These are phyloP conservation scores for Orchestia grillus DNA, from an alignment of 1,140 invertebrate genomes.

Conservation along the genomic window DNA sequence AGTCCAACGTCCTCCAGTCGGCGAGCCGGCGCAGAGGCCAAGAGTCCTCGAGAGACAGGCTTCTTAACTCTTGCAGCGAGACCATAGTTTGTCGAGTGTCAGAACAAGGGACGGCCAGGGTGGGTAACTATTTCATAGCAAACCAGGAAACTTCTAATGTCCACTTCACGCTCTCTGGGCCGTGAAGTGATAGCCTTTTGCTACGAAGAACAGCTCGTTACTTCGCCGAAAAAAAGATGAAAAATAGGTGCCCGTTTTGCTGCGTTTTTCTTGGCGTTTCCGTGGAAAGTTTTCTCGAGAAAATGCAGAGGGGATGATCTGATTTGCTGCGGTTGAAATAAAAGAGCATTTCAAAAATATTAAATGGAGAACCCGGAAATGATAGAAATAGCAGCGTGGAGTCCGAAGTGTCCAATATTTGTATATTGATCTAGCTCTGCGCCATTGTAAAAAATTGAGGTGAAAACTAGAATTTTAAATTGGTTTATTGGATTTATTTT, in stretches of 20 bases:
- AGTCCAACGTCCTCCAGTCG: neutral
- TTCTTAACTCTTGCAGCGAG: neutral
- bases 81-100: conserved; percentile 41
- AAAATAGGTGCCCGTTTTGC: neutral
- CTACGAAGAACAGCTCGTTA: neutral
- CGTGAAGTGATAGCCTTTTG: conserved; percentile 43
- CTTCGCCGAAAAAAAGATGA: neutral
- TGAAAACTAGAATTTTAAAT: too few relatives aligned
- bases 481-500: neutral
- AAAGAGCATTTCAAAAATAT: neutral
- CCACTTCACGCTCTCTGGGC: conserved; percentile 41
- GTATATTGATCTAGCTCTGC: too few relatives aligned
- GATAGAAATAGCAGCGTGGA: too few relatives aligned
- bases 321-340: neutral
- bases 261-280: neutral
- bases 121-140: conserved; percentile 36
- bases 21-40: neutral
- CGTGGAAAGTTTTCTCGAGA: neutral
- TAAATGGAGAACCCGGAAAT: neutral
- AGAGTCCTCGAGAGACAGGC: neutral
- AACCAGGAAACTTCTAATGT: conserved; percentile 49
- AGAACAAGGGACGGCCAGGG: conserved; percentile 28
- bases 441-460: too few relatives aligned
- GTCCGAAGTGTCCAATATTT: too few relatives aligned
- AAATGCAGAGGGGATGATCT: neutral